Base-by-base conservation (phyloP, 2,888 invertebrate genomes). In the Coelinius sp. region DNA sequence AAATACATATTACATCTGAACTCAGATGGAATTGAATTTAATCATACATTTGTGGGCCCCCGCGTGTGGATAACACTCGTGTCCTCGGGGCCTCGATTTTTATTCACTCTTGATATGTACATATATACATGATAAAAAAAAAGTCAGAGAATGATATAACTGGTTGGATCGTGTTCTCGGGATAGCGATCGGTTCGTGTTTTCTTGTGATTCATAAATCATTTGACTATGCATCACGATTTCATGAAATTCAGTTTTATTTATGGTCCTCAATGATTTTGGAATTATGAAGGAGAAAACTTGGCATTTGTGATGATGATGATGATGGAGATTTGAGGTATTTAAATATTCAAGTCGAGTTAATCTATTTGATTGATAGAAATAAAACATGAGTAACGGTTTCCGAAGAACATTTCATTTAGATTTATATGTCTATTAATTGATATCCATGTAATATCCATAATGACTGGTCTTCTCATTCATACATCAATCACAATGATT, bases 101-200 rank as follows among this genome's bases (percentile, higher is more conserved):
- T 52, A 63, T 38, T 49, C 49, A 20, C 27, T 49, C 24, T 25
- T 69, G 27, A 49, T 69, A 67, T 27, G 20, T 49, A 10, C 46
- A 49, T 24, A 44, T 8, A 44, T 44, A 17, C 14, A 22, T 10
- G 22, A 6, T 12, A n/a, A 64, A 49, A 27, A 35, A 59, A 59
- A 59, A 31, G 22, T 12, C 31, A 31, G 22, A n/a, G 38, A 25
- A 38, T 69, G 49, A 69, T 69, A 63, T 63, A 69, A 69, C 63
- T 12, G 10, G 27, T 22, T 35, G 69, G 35, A 52, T 69, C 56
- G 49, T 35, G 63, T 69, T 69, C 46, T 49, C 10, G 46, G 52
- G 52, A 49, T 63, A n/a, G 69, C 4, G 25, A 63, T 69, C 63
- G 46, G 25, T 44, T 63, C 24, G 63, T 63, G 49, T 63, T 69